Percentiles rank a stretch among this genome's conserved stretches.
Conservation (phyloP, 2,888 invertebrate genomes). For the Strigamia maritima region DNA sequence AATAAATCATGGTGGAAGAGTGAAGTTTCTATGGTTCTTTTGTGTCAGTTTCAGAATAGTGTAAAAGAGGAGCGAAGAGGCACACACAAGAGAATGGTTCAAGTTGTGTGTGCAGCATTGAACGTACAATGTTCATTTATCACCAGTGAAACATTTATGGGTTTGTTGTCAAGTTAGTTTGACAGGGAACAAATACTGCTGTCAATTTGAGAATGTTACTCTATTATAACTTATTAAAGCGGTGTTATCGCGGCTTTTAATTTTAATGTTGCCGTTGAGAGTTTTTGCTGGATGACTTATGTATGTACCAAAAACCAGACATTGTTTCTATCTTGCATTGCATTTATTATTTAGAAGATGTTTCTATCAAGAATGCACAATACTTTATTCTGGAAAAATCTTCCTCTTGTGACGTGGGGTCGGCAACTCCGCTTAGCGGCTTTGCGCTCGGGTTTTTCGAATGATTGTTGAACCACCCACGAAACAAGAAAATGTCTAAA, state of each 20-base stretch:
- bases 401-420: no score
- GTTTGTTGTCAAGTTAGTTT: not conserved
- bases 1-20: not conserved
- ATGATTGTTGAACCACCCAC: no score
- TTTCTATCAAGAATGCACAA: no score
- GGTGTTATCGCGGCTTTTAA: not conserved
- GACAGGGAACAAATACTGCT: conserved; percentile 17
- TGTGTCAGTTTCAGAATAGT: not conserved
- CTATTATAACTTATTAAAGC: not conserved
- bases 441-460: no score
- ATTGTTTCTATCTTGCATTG: no score
- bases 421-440: no score
- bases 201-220: not conserved
- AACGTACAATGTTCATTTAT: not conserved
- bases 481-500: no score
- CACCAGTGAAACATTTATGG: conserved; percentile 6
- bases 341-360: no score
- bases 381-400: no score
- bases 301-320: no score
- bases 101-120: not conserved
- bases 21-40: not conserved
- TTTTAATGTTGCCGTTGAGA: not conserved
- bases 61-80: not conserved
- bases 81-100: not conserved
- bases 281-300: not conserved